Percentiles rank a stretch among this genome's conserved stretches.
Conservation (phyloP, 2,888 invertebrate genomes). For the Disparrhopalites patrizii region DNA sequence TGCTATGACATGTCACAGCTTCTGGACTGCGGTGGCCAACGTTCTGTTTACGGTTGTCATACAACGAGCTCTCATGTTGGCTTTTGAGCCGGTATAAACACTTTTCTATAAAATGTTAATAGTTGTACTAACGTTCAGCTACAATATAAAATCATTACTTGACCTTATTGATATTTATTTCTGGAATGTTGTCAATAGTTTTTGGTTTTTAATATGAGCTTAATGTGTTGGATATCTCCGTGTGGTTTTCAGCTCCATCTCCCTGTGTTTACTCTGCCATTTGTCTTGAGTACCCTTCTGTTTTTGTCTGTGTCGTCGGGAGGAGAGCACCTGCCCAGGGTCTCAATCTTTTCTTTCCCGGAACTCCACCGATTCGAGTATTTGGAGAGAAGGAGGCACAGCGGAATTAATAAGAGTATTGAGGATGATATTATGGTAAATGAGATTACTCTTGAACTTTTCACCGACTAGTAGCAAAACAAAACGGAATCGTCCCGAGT, state of each 20-base stretch:
- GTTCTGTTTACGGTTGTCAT: constrained; percentile 51
- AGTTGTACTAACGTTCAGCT: no score
- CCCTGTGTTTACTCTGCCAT: constrained; percentile 52
- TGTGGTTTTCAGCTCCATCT: constrained; percentile 42
- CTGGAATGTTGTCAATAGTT: no score
- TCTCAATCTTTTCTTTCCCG: constrained; percentile 50
- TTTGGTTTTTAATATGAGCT: no score
- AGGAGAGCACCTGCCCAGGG: constrained; percentile 49
- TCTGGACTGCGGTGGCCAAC: constrained; percentile 50
- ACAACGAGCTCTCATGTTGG: constrained; percentile 50
- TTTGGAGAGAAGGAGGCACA: constrained; percentile 25
- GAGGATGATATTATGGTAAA: constrained; percentile 6
- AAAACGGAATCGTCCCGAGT: neutral
- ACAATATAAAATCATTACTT: no score
- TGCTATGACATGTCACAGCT: constrained; percentile 51
- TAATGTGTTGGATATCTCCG: neutral
- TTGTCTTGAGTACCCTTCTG: constrained; percentile 51
- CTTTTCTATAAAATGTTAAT: no score
- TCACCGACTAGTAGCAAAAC: no score
- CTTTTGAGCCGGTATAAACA: constrained; percentile 50
- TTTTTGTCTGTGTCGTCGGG: constrained; percentile 51
- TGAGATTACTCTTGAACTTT: no score
- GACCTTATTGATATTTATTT: no score
- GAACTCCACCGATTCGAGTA: constrained; percentile 51
- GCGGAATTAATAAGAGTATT: constrained; percentile 6